Base-by-base conservation (phyloP, 2,797 vertebrate species). In the Hydrolagus colliei region DNA sequence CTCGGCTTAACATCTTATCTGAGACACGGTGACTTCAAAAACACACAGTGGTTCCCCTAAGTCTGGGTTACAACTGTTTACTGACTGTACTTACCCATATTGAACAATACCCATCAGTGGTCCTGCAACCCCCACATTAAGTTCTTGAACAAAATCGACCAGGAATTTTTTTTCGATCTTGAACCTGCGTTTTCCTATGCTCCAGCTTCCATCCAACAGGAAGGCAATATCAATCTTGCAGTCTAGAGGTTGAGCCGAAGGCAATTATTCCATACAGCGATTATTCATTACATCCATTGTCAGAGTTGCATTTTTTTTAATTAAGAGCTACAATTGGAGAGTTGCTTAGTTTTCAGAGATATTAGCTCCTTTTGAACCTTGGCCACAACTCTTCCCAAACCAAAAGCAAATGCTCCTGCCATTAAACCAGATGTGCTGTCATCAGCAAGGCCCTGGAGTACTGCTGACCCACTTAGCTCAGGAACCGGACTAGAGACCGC, bases 51-150 rank as follows among this genome's bases (percentile, higher is more conserved):
- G 73, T 52, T 82, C 63, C 41, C 63, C 0, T 2, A 22, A 84
- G 63, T 22, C 41, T 79, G 59, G 13, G 12, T 18, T 10, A 13
- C 16, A 73, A 85, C 71, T 62, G 77, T 85, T 2, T 67, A 5
- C 11, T 9, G 16, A 72, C 6, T 62, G 1, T 61, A 88, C 92
- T 93, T 93, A 99, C 98, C 98, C 97, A 0, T 97, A 99, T 90
- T 99, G 98, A 87, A 99, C 92, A 85, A 99, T 91, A 41, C 98
- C 97, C 96, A 99, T 96, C 92, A 98, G 96, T 72, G 98, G 96
- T 68, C 98, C 98, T 0, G 93, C 90, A 0, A 92, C 89, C 67
- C 97, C 95, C 0, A 98, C 89, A 72, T 96, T 95, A 18, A 99
- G 95, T 78, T 92, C 92, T 88, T 97, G 95, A 67, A 95, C 95